phyloP scores from a whole-genome alignment of 2,113 vertebrate species.

The Camelus bactrianus region DNA sequence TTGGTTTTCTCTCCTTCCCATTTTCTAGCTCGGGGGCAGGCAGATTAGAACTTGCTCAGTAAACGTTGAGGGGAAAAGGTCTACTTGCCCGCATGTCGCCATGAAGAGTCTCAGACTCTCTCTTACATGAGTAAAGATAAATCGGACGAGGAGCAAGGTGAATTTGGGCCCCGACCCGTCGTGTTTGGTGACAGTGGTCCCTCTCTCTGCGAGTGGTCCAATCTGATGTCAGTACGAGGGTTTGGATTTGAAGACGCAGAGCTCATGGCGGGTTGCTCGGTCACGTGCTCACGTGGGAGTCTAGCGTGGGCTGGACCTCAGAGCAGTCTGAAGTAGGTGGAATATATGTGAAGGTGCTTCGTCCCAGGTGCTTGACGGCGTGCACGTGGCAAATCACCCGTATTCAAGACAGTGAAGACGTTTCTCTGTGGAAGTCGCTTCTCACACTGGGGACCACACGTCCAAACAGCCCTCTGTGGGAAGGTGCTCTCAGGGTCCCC shows the following conservation, averaged over 20 bases:
- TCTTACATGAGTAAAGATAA: no score
- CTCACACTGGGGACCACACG: rapidly evolving
- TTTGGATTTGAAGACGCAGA: background rate
- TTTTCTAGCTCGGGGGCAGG: background rate
- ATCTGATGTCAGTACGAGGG: rapidly evolving
- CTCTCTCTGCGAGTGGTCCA: background rate
- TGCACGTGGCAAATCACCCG: rapidly evolving
- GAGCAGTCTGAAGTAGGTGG: background rate
- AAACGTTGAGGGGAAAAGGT: background rate
- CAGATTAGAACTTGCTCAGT: background rate
- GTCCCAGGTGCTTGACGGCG: rapidly evolving
- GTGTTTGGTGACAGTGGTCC: rapidly evolving
- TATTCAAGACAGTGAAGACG: rapidly evolving
- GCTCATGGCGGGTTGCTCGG: background rate
- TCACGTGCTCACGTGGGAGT: rapidly evolving
- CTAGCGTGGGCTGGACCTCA: rapidly evolving
- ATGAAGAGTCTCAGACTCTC: background rate
- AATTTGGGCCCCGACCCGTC: rapidly evolving
- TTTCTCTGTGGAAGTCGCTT: rapidly evolving
- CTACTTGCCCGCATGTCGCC: background rate
- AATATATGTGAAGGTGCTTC: rapidly evolving
- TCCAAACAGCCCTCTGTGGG: rapidly evolving
- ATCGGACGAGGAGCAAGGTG: background rate
- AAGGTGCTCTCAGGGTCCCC: background rate
- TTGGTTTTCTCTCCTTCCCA: background rate